Conservation (phyloP, 1,140 invertebrate species). For the Nomia melanderi region DNA sequence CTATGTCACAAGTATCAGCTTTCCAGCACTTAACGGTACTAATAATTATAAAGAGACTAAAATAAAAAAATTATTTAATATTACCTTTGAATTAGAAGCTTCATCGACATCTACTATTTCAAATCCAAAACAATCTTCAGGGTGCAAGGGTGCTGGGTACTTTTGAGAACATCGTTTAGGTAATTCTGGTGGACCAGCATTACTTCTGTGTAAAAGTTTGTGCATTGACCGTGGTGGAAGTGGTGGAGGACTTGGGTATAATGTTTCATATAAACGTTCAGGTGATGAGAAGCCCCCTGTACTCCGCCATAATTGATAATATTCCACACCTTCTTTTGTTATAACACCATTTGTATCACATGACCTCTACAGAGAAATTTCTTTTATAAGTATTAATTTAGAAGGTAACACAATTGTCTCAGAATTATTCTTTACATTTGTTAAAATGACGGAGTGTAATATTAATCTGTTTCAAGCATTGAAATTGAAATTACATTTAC, state of each 20-base stretch:
- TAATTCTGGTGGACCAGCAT: constrained; percentile 80
- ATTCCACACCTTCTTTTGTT: constrained; percentile 74
- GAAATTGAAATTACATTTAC: not conserved
- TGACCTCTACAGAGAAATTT: constrained; percentile 63
- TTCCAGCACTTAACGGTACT: too few relatives aligned
- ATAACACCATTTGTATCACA: constrained; percentile 64
- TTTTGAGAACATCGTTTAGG: constrained; percentile 82
- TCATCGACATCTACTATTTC: constrained; percentile 90
- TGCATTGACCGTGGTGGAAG: constrained; percentile 82
- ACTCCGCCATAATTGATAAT: constrained; percentile 79
- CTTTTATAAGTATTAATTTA: not conserved
- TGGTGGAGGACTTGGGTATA: constrained; percentile 79
- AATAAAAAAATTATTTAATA: constrained; percentile 19
- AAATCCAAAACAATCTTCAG: constrained; percentile 89
- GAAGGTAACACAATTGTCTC: not conserved
- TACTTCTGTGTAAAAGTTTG: constrained; percentile 84
- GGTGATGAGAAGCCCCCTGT: constrained; percentile 72
- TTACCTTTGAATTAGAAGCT: constrained; percentile 76
- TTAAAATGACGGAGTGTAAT: constrained; percentile 30
- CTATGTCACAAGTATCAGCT: too few relatives aligned
- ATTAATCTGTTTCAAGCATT: constrained; percentile 4
- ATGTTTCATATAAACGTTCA: constrained; percentile 70
- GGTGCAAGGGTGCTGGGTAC: constrained; percentile 73
- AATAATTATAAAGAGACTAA: too few relatives aligned
- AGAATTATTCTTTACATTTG: not conserved